Evolutionary conservation across 2,113 vertebrate genomes (phyloP), one percentile per base, ranked within the genome.

Genomic region (Recurvirostra avosetta): DNA sequence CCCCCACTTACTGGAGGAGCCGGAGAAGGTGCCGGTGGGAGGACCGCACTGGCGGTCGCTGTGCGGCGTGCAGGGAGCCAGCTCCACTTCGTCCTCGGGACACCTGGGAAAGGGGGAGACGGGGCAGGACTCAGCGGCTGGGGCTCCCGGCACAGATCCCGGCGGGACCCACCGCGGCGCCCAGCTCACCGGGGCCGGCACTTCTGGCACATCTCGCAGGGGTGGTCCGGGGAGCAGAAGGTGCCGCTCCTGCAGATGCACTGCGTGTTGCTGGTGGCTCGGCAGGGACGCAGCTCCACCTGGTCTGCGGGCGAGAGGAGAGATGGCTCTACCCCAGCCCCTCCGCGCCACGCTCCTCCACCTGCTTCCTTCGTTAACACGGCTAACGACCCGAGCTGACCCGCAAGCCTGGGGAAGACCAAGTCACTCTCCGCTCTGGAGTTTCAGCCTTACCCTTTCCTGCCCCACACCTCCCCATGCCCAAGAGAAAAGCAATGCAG

Each of bases 111-210:
- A 45, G 22, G 23, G 18, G 23, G 17, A 76, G 9, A 79, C 0
- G 0, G n/a, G 21, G 6, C 0, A 13, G 73, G 77, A 61, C 11
- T 90, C 41, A 93, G 90, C 1, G 11, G 13, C 26, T 2, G 72
- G 34, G 27, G 47, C 5, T 19, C 16, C 6, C 27, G 3, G 74
- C 47, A 1, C 12, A 3, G 29, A 38, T 0, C n/a, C 49, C 6
- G 1, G 0, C 0, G 0, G 63, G 23, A 22, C n/a, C 41, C 29
- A 0, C 19, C 4, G 0, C 0, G 0, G 7, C 43, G 0, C n/a
- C 53, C 15, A 30, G 40, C 96, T 90, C 92, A 97, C 97, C 74
- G 49, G 26, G 83, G 25, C 49, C 4, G 86, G 81, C 97, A 97
- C 62, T 94, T 94, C 59, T 93, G 94, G 94, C 97, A 97, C 85